Percentiles rank a stretch among this genome's conserved stretches.
Evolutionary conservation across 2,797 vertebrate genomes (phyloP).

Genomic region (Platyrinchus mystaceus): DNA sequence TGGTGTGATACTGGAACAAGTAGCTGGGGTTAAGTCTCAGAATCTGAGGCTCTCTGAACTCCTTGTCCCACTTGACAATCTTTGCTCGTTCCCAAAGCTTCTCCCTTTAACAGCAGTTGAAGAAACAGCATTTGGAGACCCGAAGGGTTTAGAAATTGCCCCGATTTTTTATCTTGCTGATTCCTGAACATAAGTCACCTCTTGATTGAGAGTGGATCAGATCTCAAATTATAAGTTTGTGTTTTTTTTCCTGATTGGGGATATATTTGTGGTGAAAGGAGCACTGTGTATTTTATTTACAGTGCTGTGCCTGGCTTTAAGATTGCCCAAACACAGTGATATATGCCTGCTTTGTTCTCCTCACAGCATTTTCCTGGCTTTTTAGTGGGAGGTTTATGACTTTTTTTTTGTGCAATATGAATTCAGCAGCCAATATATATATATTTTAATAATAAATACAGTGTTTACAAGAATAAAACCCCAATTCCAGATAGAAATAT

Average conservation of each 20-base stretch:
- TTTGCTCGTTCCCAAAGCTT: neutral
- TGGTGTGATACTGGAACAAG: neutral
- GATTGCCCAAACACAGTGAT: slow-evolving; percentile 17
- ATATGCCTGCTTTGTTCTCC: slow-evolving; percentile 44
- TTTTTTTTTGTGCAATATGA: neutral
- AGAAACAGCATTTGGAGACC: neutral
- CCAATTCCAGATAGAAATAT: neutral
- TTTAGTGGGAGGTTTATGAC: slow-evolving; percentile 34
- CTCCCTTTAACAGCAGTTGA: neutral
- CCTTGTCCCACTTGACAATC: neutral
- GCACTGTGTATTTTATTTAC: neutral
- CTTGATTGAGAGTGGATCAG: slow-evolving; percentile 36
- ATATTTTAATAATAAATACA: slow-evolving; percentile 26
- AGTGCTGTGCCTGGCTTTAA: neutral
- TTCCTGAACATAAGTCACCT: slow-evolving; percentile 15
- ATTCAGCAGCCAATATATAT: neutral
- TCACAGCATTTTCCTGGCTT: slow-evolving; percentile 6
- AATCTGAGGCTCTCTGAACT: neutral
- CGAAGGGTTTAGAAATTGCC: slow-evolving; percentile 15
- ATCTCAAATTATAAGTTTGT: neutral
- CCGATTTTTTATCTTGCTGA: neutral
- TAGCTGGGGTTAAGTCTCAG: neutral
- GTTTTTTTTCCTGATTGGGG: slow-evolving; percentile 3
- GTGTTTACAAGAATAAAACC: slow-evolving; percentile 25
- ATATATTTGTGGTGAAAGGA: slow-evolving; percentile 15